Percentiles rank a stretch among this genome's conserved stretches.
Evolutionary conservation across 1,140 invertebrate genomes (phyloP).

Genomic region (Centruroides sculpturatus): DNA sequence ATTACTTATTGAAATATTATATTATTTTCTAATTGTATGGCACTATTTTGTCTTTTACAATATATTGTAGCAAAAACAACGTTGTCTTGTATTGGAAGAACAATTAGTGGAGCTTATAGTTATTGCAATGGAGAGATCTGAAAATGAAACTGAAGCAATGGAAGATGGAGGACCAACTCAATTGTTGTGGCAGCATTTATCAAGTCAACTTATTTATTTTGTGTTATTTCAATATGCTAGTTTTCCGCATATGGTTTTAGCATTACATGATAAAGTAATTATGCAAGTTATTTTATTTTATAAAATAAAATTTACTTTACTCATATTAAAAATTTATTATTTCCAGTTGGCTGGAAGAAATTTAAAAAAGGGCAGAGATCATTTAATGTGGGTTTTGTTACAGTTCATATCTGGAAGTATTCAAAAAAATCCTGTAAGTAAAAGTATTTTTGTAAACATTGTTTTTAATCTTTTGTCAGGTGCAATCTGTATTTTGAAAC

Average conservation of each 20-base stretch:
- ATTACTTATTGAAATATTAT: no score
- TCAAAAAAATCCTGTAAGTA: conserved; percentile 66
- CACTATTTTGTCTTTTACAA: no score
- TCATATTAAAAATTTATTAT: neutral
- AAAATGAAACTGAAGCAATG: conserved; percentile 29
- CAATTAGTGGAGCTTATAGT: conserved; percentile 84
- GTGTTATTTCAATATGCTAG: conserved; percentile 85
- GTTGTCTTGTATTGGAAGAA: conserved; percentile 78
- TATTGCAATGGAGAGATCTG: conserved; percentile 78
- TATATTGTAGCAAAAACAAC: conserved; percentile 54
- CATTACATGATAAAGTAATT: conserved; percentile 41
- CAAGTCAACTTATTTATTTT: conserved; percentile 90
- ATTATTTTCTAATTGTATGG: no score
- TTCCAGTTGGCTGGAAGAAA: conserved; percentile 55
- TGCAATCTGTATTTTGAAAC: no score
- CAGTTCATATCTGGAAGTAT: conserved; percentile 95
- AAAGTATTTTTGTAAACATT: no score
- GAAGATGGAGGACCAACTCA: conserved; percentile 13
- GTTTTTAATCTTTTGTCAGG: no score
- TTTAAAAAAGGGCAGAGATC: conserved; percentile 75
- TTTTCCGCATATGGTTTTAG: conserved; percentile 80
- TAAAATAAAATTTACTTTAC: no score
- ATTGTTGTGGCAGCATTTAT: conserved; percentile 70
- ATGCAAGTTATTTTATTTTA: no score
- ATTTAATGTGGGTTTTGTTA: conserved; percentile 93